These are phyloP conservation scores for Elachura formosa DNA, from an alignment of 2,113 vertebrate genomes.

Conservation along the genomic window DNA sequence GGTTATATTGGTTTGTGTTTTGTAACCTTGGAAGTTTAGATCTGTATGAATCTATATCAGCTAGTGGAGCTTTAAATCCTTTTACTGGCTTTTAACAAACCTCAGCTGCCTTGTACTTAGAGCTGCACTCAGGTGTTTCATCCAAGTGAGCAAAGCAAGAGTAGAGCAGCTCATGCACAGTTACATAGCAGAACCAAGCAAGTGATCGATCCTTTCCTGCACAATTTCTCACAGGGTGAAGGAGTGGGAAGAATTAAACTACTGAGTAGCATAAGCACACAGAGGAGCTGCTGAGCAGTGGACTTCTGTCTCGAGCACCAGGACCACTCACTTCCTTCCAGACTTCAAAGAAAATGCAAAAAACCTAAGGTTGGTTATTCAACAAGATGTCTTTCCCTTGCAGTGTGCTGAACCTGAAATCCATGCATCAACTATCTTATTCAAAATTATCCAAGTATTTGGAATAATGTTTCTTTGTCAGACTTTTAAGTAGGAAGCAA, in stretches of 20 bases:
- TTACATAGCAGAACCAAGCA: background rate
- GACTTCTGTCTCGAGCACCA: background rate
- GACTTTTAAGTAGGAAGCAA: background rate
- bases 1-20: background rate
- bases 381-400: background rate
- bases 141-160: background rate
- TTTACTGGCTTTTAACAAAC: background rate
- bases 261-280: background rate
- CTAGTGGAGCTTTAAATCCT: background rate
- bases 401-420: background rate
- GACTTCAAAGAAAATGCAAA: background rate
- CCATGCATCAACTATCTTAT: background rate
- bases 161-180: background rate
- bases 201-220: background rate
- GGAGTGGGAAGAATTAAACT: background rate
- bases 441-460: background rate
- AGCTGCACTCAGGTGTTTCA: background rate
- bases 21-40: background rate
- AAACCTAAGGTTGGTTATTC: background rate
- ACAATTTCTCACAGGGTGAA: background rate
- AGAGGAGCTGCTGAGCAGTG: background rate
- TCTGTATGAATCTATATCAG: background rate
- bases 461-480: background rate
- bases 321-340: background rate
- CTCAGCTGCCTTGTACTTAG: background rate